A percentile compares a stretch with the other conserved stretches of the same genome.
Conservation (phyloP, 2,113 vertebrate species). For the Marmota monax region DNA sequence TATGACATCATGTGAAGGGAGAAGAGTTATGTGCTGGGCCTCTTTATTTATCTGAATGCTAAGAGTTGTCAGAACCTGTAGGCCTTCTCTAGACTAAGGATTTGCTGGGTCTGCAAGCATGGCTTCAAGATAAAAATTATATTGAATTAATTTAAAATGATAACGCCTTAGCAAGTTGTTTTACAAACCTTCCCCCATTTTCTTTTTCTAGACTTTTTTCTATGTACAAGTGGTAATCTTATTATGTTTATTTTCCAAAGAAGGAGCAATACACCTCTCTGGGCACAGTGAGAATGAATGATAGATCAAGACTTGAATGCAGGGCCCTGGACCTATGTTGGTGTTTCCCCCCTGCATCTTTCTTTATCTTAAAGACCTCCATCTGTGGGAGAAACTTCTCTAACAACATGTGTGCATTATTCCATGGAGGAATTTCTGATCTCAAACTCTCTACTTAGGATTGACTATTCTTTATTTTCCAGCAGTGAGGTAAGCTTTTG, state of each 20-base stretch:
- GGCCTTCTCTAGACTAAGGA: neutral
- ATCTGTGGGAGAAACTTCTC: neutral
- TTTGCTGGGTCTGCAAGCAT: neutral
- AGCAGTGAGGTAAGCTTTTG: neutral
- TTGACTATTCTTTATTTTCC: neutral
- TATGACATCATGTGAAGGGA: neutral
- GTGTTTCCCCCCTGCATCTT: neutral
- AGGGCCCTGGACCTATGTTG: neutral
- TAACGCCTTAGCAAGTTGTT: neutral
- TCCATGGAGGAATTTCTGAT: neutral
- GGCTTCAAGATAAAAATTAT: neutral
- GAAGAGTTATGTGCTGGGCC: accelerated
- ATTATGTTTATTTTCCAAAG: neutral
- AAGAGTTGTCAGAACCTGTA: neutral
- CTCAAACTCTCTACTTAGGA: neutral
- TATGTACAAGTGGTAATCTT: neutral
- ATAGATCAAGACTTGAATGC: neutral
- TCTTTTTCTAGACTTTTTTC: neutral
- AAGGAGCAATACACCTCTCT: neutral
- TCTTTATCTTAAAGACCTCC: neutral
- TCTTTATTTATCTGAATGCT: neutral
- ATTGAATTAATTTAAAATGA: neutral
- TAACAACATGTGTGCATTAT: neutral
- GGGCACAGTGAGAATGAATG: neutral
- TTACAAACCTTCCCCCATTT: neutral